Base-by-base conservation (phyloP, 2,113 vertebrate species). In the Cygnus atratus region DNA sequence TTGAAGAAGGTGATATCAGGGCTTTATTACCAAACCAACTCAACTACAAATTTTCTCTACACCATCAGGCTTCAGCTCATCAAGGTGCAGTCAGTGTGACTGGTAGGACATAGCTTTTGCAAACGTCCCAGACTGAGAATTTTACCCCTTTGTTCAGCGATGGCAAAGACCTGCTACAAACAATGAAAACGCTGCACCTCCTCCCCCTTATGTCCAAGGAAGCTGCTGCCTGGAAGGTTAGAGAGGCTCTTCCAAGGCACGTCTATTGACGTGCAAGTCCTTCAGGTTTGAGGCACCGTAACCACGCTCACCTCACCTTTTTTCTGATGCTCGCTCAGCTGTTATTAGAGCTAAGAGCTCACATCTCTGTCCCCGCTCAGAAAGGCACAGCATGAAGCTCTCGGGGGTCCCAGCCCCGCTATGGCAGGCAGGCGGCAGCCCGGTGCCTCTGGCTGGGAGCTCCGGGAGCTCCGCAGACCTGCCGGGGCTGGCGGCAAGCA, bases 171-270 rank as follows among this genome's bases (percentile, higher is more conserved):
- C 41, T 72, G 63, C 41, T 31, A 28, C 35, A 7, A 57, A 35
- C 17, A 33, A 16, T 0, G 3, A 46, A 37, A 57, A 67, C 4
- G 0, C 21, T 13, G 1, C 6, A 11, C 4, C 29, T 61, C 48
- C 50, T 62, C 28, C 11, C 6, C 22, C 22, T 50, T 1, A 3
- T 1, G 4, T 17, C 31, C 37, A 43, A 9, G 2, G 2, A 48
- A 9, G 63, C 11, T 73, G 58, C 5, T 28, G 2, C 5, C 12
- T 33, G 31, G 17, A 46, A 84, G 28, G 0, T 26, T 3, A 35
- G 29, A 80, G 77, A n/a, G 16, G 55, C 57, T 74, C 31, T 33
- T 57, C 55, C 78, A 57, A 77, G 21, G 13, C 6, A 25, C 1
- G 0, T 61, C 28, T 7, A 62, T 9, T 31, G 11, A 11, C 37